These are phyloP conservation scores for Ceyx erithaca DNA, from an alignment of 2,797 vertebrate species.

Conservation along the genomic window DNA sequence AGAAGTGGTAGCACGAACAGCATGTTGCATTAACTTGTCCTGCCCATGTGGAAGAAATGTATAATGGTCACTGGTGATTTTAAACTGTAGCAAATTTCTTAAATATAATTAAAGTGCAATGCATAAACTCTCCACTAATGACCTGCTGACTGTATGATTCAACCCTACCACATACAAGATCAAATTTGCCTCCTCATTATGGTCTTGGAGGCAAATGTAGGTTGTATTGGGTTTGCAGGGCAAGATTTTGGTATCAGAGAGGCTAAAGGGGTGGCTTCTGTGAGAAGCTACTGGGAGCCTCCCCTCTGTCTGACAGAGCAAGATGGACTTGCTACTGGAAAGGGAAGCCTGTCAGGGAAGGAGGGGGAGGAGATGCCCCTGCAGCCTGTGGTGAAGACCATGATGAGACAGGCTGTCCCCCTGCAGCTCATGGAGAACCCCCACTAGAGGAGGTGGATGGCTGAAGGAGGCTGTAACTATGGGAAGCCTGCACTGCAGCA, in stretches of 20 bases:
- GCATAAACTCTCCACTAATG: not conserved
- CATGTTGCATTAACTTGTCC: not conserved
- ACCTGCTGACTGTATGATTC: not conserved
- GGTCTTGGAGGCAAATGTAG: not conserved
- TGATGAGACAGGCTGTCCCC: not conserved
- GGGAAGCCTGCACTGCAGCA: not conserved
- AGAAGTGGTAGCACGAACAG: not conserved
- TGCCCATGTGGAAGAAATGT: not conserved
- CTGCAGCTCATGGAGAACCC: not conserved
- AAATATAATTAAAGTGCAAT: not conserved
- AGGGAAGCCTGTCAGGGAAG: not conserved
- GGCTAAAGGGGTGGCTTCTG: not conserved
- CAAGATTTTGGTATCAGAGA: not conserved
- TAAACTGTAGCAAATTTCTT: not conserved
- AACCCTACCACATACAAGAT: not conserved
- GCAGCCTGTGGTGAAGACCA: not conserved
- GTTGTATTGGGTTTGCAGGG: not conserved
- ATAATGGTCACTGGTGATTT: not conserved
- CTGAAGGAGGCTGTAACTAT: not conserved
- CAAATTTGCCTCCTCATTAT: not conserved
- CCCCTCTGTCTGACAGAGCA: not conserved
- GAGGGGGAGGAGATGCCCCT: not conserved
- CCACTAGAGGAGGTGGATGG: not conserved
- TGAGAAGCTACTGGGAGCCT: not conserved
- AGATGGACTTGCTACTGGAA: rapidly evolving